Evolutionary conservation across 2,797 vertebrate species (phyloP), one percentile per base, ranked within the genome.

Genomic region (Oreortyx pictus): DNA sequence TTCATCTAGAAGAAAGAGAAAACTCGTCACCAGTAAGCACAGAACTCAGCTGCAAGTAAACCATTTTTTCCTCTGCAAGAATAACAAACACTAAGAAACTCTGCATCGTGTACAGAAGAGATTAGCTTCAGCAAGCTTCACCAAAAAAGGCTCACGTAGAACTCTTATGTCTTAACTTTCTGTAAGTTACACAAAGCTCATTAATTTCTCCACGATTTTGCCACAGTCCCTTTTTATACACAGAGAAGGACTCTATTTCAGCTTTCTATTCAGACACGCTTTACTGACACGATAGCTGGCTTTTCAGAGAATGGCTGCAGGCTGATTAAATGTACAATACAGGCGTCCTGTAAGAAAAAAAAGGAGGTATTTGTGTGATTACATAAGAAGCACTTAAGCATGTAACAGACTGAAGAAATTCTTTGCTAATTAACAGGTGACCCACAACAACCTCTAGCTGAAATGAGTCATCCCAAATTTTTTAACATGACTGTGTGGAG

Each of bases 1-100:
- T 78, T 93, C 92, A 75, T 95, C 97, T 98, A 75, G 90, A 92
- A 22, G 39, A 57, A 65, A 82, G n/a, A 76, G 77, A 74, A 89
- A 71, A 47, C 1, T 6, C 56, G 79, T 47, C 67, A 56, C 70
- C 22, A 73, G 37, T 78, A 50, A 87, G 54, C 54, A 60, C 3
- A 4, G 23, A 89, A 62, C 33, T 82, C 50, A n/a, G 15, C 23
- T 44, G 47, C 50, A 94, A 77, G 29, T 9, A 77, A 59, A 59
- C 11, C 13, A 7, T 39, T 78, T 77, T 72, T 70, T 37, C 68
- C 68, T 88, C 18, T 1, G 14, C n/a, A 64, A 77, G 31, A 74
- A 18, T 14, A 88, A 3, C 13, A 66, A 91, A 80, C 3, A 20
- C 25, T 29, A 83, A 35, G 46, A 72, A 74, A 50, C 25, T 65